Conservation (phyloP, 1,140 invertebrate species). For the Caenorhabditis inopinata region DNA sequence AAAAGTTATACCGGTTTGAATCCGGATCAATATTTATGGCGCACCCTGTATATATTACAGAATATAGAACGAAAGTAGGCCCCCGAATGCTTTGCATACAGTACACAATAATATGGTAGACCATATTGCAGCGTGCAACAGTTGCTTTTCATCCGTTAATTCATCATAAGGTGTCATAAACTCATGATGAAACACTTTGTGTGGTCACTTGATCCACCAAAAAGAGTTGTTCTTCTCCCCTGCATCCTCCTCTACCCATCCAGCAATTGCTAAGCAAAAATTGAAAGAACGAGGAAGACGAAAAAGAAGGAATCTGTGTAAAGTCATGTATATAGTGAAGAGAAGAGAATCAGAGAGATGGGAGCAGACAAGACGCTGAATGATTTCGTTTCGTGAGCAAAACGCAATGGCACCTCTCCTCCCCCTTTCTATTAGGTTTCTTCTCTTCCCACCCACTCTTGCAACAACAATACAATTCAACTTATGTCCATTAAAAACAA, state of each 20-base stretch:
- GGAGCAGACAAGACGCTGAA: not conserved
- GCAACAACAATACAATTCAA: not conserved
- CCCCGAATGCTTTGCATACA: too few species aligned
- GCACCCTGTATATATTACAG: too few species aligned
- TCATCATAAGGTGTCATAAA: not conserved
- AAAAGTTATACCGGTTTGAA: too few species aligned
- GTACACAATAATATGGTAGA: too few species aligned
- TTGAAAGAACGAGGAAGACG: not conserved
- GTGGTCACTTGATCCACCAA: constrained; percentile 26
- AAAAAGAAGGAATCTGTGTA: not conserved
- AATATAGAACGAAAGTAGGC: too few species aligned
- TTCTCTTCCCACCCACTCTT: too few species aligned
- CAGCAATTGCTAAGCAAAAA: constrained; percentile 26
- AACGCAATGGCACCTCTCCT: too few species aligned
- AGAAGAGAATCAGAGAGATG: not conserved
- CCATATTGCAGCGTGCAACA: too few species aligned
- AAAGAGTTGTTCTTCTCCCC: not conserved
- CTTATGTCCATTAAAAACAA: too few species aligned
- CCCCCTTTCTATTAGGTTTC: too few species aligned
- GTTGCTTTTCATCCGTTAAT: not conserved
- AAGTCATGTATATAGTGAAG: constrained; percentile 30
- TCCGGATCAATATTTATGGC: too few species aligned
- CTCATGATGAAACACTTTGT: not conserved
- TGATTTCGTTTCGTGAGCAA: not conserved
- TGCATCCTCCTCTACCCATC: not conserved